Percentiles rank a stretch among this genome's conserved stretches.
These are phyloP conservation scores for Rousettus leschenaultii DNA, from an alignment of 2,113 vertebrate species.

Conservation along the genomic window DNA sequence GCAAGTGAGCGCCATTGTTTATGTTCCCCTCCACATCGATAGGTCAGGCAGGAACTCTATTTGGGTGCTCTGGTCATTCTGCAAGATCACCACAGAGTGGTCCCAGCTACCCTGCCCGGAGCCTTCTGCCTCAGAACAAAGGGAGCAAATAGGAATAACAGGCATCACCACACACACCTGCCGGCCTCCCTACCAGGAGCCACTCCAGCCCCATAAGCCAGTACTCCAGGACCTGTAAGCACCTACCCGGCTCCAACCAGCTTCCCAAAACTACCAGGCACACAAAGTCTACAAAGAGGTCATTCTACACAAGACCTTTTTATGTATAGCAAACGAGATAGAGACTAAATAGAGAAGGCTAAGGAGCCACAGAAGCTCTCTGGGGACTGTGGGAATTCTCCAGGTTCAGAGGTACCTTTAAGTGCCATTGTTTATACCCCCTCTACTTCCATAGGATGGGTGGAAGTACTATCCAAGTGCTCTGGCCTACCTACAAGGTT, in stretches of 20 bases:
- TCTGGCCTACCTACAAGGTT: background rate
- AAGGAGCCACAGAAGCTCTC: background rate
- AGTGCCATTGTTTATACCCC: background rate
- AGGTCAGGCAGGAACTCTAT: background rate
- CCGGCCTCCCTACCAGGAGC: background rate
- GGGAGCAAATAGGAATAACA: background rate
- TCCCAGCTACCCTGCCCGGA: background rate
- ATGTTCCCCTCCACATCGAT: background rate
- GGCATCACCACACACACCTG: too few relatives aligned
- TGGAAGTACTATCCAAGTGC: background rate
- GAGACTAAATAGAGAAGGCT: background rate
- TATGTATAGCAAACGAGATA: background rate
- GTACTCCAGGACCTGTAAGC: background rate
- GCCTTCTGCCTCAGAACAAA: background rate
- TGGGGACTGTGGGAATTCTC: background rate
- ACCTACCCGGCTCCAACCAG: background rate
- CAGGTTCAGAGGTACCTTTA: too few relatives aligned
- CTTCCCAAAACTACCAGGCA: background rate
- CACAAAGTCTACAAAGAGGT: background rate
- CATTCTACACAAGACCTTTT: background rate
- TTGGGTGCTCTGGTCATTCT: background rate
- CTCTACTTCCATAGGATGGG: background rate
- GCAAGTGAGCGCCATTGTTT: background rate
- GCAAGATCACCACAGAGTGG: background rate
- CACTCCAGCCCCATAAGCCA: background rate